Percentiles rank a stretch among this genome's conserved stretches.
phyloP scores from a whole-genome alignment of 2,797 vertebrate genomes.

The Poecilia picta region DNA sequence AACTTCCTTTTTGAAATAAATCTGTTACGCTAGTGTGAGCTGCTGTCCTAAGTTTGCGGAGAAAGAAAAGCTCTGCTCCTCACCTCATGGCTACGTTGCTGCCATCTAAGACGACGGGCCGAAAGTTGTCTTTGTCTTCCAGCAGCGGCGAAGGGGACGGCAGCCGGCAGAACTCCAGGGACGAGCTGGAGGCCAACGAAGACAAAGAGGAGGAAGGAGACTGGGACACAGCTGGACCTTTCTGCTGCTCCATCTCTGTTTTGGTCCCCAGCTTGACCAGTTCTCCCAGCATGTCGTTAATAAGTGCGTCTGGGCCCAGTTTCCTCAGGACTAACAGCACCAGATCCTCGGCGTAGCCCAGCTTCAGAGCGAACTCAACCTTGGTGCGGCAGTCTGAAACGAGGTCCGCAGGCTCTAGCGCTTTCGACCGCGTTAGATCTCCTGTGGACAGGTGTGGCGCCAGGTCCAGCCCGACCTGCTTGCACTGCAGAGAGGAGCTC shows the following conservation, averaged over 20 bases:
- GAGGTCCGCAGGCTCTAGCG: constrained; percentile 76
- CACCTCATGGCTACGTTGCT: constrained; percentile 99
- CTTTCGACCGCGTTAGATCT: constrained; percentile 73
- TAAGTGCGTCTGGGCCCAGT: constrained; percentile 92
- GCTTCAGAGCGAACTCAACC: constrained; percentile 96
- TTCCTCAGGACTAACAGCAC: constrained; percentile 93
- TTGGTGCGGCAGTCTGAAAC: constrained; percentile 90
- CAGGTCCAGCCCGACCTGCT: constrained; percentile 78
- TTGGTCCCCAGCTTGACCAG: constrained; percentile 97
- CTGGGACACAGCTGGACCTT: constrained; percentile 33
- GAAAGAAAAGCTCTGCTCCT: constrained; percentile 44
- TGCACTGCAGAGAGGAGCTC: constrained; percentile 33
- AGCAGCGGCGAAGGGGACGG: constrained; percentile 84
- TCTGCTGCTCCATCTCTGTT: constrained; percentile 84
- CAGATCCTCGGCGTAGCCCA: constrained; percentile 95
- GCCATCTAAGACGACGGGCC: constrained; percentile 93
- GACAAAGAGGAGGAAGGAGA: constrained; percentile 70
- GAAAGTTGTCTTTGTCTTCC: constrained; percentile 92
- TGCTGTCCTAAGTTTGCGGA: background rate
- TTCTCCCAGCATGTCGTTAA: constrained; percentile 96
- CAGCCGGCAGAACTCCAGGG: constrained; percentile 84
- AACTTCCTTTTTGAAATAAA: background rate
- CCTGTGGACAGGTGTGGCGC: constrained; percentile 70
- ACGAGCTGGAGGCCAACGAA: constrained; percentile 73
- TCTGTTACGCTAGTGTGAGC: background rate